Evolutionary conservation across 2,797 vertebrate genomes (phyloP).

Genomic region (Sebastes cheni): DNA sequence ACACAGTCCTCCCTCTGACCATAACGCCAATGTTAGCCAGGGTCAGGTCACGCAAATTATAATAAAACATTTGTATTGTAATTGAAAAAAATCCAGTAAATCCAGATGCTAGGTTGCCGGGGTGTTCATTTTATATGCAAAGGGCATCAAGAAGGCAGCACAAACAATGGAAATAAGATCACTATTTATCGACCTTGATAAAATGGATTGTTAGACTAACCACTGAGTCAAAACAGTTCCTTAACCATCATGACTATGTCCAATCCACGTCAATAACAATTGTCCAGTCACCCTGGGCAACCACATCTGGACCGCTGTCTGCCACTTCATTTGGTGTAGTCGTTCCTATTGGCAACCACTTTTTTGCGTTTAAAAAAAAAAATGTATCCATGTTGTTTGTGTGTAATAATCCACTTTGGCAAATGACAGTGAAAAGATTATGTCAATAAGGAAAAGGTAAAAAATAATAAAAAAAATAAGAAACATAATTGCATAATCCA

Average conservation of each 20-base stretch:
- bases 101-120: neutral
- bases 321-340: constrained; percentile 5
- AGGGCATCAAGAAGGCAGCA: neutral
- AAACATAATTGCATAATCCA: neutral
- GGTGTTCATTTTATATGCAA: neutral
- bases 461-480: neutral
- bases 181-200: neutral
- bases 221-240: constrained; percentile 12
- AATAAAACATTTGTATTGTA: neutral
- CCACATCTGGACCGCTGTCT: constrained; percentile 10
- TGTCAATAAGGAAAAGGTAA: neutral
- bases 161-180: neutral
- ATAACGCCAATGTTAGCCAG: neutral
- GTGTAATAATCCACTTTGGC: neutral
- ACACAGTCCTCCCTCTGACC: neutral
- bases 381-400: neutral
- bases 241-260: constrained; percentile 25
- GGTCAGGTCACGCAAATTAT: neutral
- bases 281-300: constrained; percentile 17
- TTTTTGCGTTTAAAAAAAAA: neutral
- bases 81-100: neutral
- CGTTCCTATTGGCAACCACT: neutral
- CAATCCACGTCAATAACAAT: constrained; percentile 16
- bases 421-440: neutral
- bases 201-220: neutral